phyloP scores from a whole-genome alignment of 2,797 vertebrate species.

The Brachymystax lenok region DNA sequence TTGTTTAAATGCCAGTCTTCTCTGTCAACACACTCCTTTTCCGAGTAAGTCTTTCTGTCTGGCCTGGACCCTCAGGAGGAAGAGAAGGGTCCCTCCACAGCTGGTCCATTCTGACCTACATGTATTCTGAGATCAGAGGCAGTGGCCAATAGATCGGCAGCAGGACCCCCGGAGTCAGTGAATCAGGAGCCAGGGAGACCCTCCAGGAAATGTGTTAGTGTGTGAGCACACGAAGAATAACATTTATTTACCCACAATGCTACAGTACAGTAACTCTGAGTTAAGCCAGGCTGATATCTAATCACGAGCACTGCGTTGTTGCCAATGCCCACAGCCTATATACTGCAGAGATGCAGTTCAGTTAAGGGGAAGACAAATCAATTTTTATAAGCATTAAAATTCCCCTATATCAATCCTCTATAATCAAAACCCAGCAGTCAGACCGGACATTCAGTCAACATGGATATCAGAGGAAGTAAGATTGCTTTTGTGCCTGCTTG shows the following conservation, averaged over 20 bases:
- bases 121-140: background rate
- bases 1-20: background rate
- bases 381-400: background rate
- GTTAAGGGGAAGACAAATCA: no score
- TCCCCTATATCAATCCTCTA: background rate
- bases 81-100: background rate
- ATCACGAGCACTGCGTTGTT: no score
- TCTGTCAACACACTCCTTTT: background rate
- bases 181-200: background rate
- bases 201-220: slow-evolving; percentile 7
- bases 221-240: background rate
- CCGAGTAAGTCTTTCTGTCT: background rate
- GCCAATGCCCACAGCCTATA: no score
- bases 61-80: background rate
- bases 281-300: no score
- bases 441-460: no score
- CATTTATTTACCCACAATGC: background rate
- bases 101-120: slow-evolving; percentile 1
- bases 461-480: no score
- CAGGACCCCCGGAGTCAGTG: background rate
- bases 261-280: no score
- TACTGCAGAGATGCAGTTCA: no score
- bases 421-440: background rate
- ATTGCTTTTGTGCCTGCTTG: background rate
- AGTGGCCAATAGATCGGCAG: background rate